Base-by-base conservation (phyloP, 2,113 vertebrate species). In the Emydocephalus ijimae region DNA sequence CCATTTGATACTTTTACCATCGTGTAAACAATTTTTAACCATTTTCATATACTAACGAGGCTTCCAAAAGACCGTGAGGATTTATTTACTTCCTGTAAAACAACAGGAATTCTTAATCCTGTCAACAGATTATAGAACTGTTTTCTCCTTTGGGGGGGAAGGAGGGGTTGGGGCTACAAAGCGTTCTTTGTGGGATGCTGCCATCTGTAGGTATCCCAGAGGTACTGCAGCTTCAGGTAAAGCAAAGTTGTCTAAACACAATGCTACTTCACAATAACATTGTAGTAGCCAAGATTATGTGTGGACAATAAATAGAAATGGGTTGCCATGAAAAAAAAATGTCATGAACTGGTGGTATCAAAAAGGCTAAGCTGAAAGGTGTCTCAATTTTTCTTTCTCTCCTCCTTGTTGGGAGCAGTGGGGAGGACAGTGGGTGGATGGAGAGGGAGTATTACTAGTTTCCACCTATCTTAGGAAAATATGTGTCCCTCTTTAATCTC, bases 111-210 rank as follows among this genome's bases (percentile, higher is more conserved):
- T 94, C 89, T 96, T 97, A 97, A 96, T 95, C 69, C 88, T 96
- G 91, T 96, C 95, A 93, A 91, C 4, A 92, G 92, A 96, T 95
- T 92, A 89, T 0, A 57, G 57, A 96, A 91, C 1, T 26, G 26
- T 26, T 91, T 88, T 59, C 11, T 81, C 26, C 91, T 91, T 8
- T 20, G 18, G 21, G 91, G 45, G 11, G 55, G 34, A 0, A 4
- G 57, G 7, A 29, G 43, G 10, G 1, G 61, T 1, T 0, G 2
- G 2, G 8, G 2, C 7, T 0, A 1, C 8, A 12, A 57, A 61
- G 1, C 50, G 85, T 98, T 97, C 97, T 98, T 98, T 99, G 98
- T 97, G 98, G 98, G 98, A 99, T 98, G 98, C 98, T 99, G 98
- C 99, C 99, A 99, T 99, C 99, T 99, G 97, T 98, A 96, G 99